Base-by-base conservation (phyloP, 1,140 invertebrate species). In the Neotoxoptera formosana region DNA sequence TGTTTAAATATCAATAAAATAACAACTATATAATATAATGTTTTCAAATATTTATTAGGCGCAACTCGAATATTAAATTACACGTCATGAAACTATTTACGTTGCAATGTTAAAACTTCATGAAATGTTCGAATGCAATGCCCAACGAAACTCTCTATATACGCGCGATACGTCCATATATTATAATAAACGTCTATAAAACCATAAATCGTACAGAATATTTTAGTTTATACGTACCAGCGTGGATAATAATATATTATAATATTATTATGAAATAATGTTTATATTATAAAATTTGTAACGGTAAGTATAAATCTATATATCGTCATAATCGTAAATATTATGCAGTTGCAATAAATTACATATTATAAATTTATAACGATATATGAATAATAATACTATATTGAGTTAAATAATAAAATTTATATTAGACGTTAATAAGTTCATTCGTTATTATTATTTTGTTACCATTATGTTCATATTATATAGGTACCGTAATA, bases 1-100 rank as follows among this genome's bases (percentile, higher is more conserved):
- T 56, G 51, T 89, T 89, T 89, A 89, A 89, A 56, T 89, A 53
- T 36, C 51, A 56, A 89, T 56, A 56, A 89, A 41, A 89, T 25
- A 56, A 17, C 88, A 56, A 56, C 51, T 48, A 87, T 48, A 87
- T 48, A n/a, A 56, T 48, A n/a, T 56, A 25, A 41, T 34, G 34
- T 89, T 89, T 56, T 9, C 34, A 56, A 36, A 89, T 53, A 53
- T 51, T 30, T 88, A 36, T 87, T 89, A 45, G 36, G 23, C 25
- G 14, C 36, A 83, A 83, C 76, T 87, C 6, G 47, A 87, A 87
- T n/a, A n/a, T 48, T 36, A 89, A 56, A 89, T 89, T 56, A 89
- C 51, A 41, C 34, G 51, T 89, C 17, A 56, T 56, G n/a, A 56
- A 89, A 53, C 34, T 53, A 53, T 89, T 89, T 53, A 53, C 87